Evolutionary conservation across 1,140 invertebrate species (phyloP).

Genomic region (Nymphalis io): DNA sequence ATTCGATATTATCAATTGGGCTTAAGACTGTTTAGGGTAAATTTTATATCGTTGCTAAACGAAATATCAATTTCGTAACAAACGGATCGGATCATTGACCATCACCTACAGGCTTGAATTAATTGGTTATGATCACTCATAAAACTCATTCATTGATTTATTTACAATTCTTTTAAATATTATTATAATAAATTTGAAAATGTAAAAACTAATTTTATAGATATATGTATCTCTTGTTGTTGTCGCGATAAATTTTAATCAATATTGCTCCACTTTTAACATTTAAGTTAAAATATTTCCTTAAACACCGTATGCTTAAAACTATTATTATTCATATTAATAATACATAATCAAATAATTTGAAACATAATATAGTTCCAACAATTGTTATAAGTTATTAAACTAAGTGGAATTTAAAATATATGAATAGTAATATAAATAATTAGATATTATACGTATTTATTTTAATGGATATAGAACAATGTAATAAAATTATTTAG

Average conservation of each 20-base stretch:
- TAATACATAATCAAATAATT: background rate
- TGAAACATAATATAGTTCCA: background rate
- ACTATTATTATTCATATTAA: too few relatives aligned
- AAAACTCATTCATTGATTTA: background rate
- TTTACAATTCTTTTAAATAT: too few relatives aligned
- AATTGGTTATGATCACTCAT: background rate
- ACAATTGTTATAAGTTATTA: background rate
- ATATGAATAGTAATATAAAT: too few relatives aligned
- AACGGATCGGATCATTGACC: background rate
- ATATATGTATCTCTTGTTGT: too few relatives aligned
- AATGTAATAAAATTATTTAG: background rate
- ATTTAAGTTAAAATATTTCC: too few relatives aligned
- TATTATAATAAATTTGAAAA: too few relatives aligned
- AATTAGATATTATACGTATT: background rate
- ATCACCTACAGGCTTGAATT: background rate
- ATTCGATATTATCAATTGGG: conserved; percentile 11
- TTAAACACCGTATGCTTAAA: too few relatives aligned
- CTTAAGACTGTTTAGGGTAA: conserved; percentile 23
- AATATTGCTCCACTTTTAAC: too few relatives aligned
- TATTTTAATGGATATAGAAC: background rate
- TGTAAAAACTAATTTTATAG: too few relatives aligned
- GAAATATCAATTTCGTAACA: conserved; percentile 24
- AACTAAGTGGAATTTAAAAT: background rate
- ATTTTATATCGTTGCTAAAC: conserved; percentile 21
- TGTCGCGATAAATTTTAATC: too few relatives aligned